Evolutionary conservation across 2,113 vertebrate species (phyloP).

Genomic region (Hypanus sabinus): DNA sequence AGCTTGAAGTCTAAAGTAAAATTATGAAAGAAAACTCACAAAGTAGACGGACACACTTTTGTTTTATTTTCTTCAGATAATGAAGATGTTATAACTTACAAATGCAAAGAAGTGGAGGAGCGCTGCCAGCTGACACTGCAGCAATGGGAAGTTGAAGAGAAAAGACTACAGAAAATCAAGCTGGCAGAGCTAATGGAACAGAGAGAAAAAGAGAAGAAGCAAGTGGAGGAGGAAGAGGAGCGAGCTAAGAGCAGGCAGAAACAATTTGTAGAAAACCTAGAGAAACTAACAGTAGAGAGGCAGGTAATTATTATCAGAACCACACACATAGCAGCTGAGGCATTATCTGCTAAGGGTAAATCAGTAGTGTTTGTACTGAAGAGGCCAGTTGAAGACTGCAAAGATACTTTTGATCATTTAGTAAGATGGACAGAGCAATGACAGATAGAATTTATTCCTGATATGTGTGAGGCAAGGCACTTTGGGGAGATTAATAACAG

Average conservation of each 20-base stretch:
- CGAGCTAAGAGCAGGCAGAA: slow-evolving; percentile 49
- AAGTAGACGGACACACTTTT: not conserved
- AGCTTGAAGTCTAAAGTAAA: not conserved
- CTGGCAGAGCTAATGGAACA: slow-evolving; percentile 47
- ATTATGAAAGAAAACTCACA: not conserved
- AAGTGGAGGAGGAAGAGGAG: slow-evolving; percentile 54
- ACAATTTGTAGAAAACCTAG: slow-evolving; percentile 65
- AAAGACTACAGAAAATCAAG: slow-evolving; percentile 52
- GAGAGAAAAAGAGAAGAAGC: slow-evolving; percentile 47
- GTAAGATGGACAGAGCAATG: too few species aligned
- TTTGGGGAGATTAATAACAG: too few species aligned
- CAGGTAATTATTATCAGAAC: slow-evolving; percentile 51
- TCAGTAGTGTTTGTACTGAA: too few species aligned
- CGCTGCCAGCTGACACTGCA: slow-evolving; percentile 52
- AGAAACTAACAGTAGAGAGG: slow-evolving; percentile 55
- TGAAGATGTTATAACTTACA: slow-evolving; percentile 48
- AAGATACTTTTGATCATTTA: too few species aligned
- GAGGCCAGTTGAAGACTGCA: too few species aligned
- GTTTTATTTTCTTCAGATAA: not conserved
- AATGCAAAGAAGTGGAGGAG: slow-evolving; percentile 55
- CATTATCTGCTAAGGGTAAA: too few species aligned
- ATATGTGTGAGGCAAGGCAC: too few species aligned
- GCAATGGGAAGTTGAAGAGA: slow-evolving; percentile 54
- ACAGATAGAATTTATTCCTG: too few species aligned
- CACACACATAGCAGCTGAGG: too few species aligned